Conservation (phyloP, 2,113 vertebrate genomes). For the Prunella fulvescens region DNA sequence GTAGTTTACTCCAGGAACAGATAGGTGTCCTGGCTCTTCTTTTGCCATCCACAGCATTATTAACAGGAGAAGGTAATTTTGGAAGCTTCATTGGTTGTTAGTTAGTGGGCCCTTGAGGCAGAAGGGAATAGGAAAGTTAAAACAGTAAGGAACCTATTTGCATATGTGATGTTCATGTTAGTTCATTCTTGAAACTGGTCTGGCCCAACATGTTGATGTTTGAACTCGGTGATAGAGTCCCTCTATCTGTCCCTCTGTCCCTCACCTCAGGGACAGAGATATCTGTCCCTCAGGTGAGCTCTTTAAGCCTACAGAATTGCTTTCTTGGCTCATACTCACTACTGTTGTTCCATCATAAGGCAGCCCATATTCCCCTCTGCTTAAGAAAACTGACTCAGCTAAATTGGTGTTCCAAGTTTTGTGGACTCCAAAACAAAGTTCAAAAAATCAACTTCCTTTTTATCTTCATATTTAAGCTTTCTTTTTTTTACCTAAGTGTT, state of each 20-base stretch:
- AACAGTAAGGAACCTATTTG: not conserved
- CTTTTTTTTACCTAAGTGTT: not conserved
- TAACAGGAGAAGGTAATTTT: not conserved
- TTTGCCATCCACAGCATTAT: not conserved
- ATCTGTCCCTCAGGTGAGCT: not conserved
- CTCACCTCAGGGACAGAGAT: no score
- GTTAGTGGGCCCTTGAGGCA: not conserved
- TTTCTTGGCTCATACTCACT: not conserved
- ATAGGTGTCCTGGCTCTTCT: not conserved
- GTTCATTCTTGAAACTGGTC: not conserved
- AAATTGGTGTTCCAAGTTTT: not conserved
- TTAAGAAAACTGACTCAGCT: not conserved
- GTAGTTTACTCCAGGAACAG: not conserved
- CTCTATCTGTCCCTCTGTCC: no score
- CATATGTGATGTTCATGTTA: not conserved
- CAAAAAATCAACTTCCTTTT: not conserved
- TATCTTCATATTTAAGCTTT: not conserved
- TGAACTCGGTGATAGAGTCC: not conserved
- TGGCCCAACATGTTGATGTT: not conserved
- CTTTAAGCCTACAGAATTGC: not conserved
- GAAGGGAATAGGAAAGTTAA: not conserved
- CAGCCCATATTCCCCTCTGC: not conserved
- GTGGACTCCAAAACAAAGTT: not conserved
- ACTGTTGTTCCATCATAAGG: not conserved
- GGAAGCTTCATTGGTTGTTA: not conserved